Conservation (phyloP, 2,113 vertebrate genomes). For the Sprattus sprattus region DNA sequence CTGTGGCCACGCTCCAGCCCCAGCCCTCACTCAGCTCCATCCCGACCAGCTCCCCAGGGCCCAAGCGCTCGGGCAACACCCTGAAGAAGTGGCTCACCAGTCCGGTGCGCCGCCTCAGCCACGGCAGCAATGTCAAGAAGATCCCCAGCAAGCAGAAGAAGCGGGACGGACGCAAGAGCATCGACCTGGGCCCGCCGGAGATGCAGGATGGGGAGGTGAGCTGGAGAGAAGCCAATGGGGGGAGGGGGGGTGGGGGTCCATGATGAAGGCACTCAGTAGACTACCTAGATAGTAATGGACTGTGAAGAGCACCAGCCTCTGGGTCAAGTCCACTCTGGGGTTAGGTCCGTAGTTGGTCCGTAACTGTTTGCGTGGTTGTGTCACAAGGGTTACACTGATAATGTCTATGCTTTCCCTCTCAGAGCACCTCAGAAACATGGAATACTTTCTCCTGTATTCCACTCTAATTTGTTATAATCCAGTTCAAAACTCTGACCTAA, state of each 20-base stretch:
- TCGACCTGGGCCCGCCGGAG: conserved; percentile 85
- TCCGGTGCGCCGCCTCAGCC: conserved; percentile 91
- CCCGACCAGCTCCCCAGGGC: conserved; percentile 86
- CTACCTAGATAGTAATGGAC: no score
- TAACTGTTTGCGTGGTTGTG: background rate
- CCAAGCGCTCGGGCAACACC: conserved; percentile 94
- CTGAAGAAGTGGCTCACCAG: conserved; percentile 96
- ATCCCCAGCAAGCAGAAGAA: conserved; percentile 77
- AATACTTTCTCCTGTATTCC: no score
- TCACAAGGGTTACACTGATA: background rate
- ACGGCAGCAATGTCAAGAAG: conserved; percentile 88
- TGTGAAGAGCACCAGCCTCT: no score
- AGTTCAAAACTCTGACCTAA: no score
- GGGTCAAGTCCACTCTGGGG: background rate
- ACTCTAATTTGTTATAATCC: no score
- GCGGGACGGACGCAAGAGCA: conserved; percentile 84
- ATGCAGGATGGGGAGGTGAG: conserved; percentile 80
- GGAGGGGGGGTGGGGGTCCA: background rate
- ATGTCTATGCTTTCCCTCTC: background rate
- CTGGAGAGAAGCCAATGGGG: background rate
- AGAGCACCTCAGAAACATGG: no score
- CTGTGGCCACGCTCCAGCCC: conserved; percentile 88
- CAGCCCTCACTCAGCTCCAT: conserved; percentile 90
- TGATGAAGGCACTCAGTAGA: no score
- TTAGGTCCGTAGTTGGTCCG: background rate